Evolutionary conservation across 2,113 vertebrate genomes (phyloP), one percentile per base, ranked within the genome.

Genomic region (Chroicocephalus ridibundus): DNA sequence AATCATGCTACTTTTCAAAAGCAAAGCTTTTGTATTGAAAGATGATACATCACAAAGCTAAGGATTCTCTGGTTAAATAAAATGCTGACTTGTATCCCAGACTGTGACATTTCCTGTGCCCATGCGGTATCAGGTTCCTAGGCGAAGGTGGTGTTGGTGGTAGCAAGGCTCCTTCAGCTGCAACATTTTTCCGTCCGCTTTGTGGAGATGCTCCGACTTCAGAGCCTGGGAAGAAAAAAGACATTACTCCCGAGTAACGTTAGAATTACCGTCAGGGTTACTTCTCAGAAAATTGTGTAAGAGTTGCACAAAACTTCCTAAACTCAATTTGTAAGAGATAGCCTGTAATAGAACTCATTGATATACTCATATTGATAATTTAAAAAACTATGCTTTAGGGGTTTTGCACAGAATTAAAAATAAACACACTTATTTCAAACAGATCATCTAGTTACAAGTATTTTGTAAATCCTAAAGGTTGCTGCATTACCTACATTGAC

Each of bases 81-180:
- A 92, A 83, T 58, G 91, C 99, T 98, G 94, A 99, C 99, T 99
- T 99, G 98, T 99, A 99, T 94, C 99, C 99, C 97, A 99, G 96
- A 96, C 99, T 99, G 95, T 99, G 99, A 97, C 99, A 99, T 93
- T 99, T 99, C 97, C 99, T 99, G 47, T 99, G 99, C 25, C 99
- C 99, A 0, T 99, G 99, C 1, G 99, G 98, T 83, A 99, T 98
- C 85, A 99, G 98, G 97, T 99, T 99, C 94, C 99, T 98, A 26
- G 99, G 99, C 5, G 99, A 99, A 3, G 99, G 99, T 3, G 99
- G 99, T 0, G 99, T 99, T 91, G 98, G 98, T 3, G 99, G 99
- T 16, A 99, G 97, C 82, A 98, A 97, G 34, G 97, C 97, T 86
- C 98, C 99, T 89, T 99, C 99, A 14, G 98, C 98, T 55, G 98